These are phyloP conservation scores for Burhinus oedicnemus DNA, from an alignment of 2,113 vertebrate genomes.

Conservation along the genomic window DNA sequence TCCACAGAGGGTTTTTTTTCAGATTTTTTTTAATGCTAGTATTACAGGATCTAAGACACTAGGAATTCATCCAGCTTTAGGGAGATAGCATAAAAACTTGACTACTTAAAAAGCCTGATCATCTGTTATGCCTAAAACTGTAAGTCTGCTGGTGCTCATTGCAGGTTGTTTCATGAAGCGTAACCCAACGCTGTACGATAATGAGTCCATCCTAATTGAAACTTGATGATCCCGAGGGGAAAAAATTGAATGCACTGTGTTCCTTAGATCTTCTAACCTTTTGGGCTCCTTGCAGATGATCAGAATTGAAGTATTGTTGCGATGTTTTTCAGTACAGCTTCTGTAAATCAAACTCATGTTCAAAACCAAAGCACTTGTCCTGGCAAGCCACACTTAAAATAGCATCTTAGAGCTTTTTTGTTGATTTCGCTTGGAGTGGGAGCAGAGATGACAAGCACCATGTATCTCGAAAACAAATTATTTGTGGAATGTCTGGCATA, in stretches of 20 bases:
- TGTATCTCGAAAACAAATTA: not conserved
- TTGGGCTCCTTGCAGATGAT: not conserved
- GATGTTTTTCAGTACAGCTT: not conserved
- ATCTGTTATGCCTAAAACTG: not conserved
- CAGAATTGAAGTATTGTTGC: not conserved
- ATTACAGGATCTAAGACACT: not conserved
- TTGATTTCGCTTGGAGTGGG: not conserved
- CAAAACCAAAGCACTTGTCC: not conserved
- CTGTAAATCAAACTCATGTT: not conserved
- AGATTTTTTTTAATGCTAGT: not conserved
- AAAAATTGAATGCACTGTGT: not conserved
- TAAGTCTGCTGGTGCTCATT: not conserved
- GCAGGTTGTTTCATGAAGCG: not conserved
- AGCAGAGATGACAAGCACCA: not conserved
- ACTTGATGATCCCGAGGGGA: not conserved
- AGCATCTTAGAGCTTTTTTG: not conserved
- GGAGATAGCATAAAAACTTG: not conserved
- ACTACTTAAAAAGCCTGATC: not conserved
- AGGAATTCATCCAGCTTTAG: not conserved
- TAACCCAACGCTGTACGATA: not conserved
- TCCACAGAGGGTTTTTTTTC: not conserved
- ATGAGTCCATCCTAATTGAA: not conserved
- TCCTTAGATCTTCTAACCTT: not conserved
- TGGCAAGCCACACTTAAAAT: not conserved
- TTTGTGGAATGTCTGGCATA: not conserved